Percentiles rank a stretch among this genome's conserved stretches.
Conservation (phyloP, 1,140 invertebrate species). For the Ceratoteleas bidentatus region DNA sequence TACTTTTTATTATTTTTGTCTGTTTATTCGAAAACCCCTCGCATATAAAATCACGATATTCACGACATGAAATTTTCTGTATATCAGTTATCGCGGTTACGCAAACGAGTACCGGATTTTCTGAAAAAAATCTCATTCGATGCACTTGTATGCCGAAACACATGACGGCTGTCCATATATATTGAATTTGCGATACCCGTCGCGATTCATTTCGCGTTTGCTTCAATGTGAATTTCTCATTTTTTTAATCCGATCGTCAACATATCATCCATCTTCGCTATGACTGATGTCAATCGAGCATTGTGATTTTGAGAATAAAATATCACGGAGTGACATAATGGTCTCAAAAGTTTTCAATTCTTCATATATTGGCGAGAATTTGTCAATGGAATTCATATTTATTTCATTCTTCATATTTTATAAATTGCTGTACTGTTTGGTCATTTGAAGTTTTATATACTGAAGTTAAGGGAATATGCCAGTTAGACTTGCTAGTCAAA, state of each 20-base stretch:
- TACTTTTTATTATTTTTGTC: slow-evolving; percentile 52
- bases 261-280: slow-evolving; percentile 31
- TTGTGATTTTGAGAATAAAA: slow-evolving; percentile 43
- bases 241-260: slow-evolving; percentile 52
- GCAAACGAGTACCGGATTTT: slow-evolving; percentile 51
- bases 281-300: slow-evolving; percentile 49
- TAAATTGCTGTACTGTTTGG: too few species aligned
- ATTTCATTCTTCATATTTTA: too few species aligned
- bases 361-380: too few species aligned
- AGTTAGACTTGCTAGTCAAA: too few species aligned
- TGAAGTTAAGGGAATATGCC: too few species aligned
- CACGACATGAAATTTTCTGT: slow-evolving; percentile 62
- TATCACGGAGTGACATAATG: slow-evolving; percentile 48
- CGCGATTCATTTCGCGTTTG: slow-evolving; percentile 64
- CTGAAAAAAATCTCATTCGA: slow-evolving; percentile 62
- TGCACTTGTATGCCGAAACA: slow-evolving; percentile 54
- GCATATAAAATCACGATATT: slow-evolving; percentile 54
- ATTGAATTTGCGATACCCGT: slow-evolving; percentile 63
- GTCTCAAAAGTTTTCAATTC: too few species aligned
- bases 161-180: slow-evolving; percentile 56
- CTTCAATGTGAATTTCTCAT: slow-evolving; percentile 55
- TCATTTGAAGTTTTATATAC: too few species aligned
- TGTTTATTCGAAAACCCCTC: slow-evolving; percentile 37
- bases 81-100: slow-evolving; percentile 61
- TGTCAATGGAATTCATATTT: too few species aligned